Base-by-base conservation (phyloP, 92 coral and sea anemone genomes). In the Plumapathes pennacea region DNA sequence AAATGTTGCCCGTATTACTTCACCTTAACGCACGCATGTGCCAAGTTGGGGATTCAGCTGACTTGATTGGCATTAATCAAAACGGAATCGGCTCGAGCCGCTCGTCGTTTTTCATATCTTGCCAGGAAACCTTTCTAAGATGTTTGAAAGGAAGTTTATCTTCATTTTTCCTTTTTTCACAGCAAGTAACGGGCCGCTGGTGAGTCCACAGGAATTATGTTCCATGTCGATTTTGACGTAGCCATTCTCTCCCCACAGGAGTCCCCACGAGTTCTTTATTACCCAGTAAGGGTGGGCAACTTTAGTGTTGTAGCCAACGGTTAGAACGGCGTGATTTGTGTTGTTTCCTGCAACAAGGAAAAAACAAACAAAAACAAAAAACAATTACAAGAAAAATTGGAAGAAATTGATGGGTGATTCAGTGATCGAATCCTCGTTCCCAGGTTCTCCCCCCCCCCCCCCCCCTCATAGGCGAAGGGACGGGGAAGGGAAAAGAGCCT, bases 211-310 rank as follows among this genome's bases (percentile, higher is more conserved):
- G 12, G 79, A 62, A 67, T 91, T 76, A 20, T 57, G 52, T 19
- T 66, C 78, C 32, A 81, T 64, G 10, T 95, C 73, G 13, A 91
- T 67, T 50, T 80, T 87, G 46, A 91, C 60, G 76, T 73, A 88
- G 2, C 97, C 97, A 46, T 68, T 54, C 8, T 91, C 91, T 6
- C 97, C 97, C 97, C 97, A 91, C 52, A 91, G 78, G 57, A 72
- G 89, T 15, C 97, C 97, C 97, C 97, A 91, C 1, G 97, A 88
- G 59, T 91, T 91, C 62, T 91, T 88, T 30, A 91, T 71, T 33
- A 88, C 30, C 97, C 97, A 91, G 28, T 83, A 88, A 0, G 91
- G 61, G 20, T 46, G 71, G 9, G 65, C 72, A 2, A 80, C 71
- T 24, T 85, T 72, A 18, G 40, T 33, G 19, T 82, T 77, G 50